phyloP scores from a whole-genome alignment of 2,888 invertebrate genomes.

The Limulus polyphemus region DNA sequence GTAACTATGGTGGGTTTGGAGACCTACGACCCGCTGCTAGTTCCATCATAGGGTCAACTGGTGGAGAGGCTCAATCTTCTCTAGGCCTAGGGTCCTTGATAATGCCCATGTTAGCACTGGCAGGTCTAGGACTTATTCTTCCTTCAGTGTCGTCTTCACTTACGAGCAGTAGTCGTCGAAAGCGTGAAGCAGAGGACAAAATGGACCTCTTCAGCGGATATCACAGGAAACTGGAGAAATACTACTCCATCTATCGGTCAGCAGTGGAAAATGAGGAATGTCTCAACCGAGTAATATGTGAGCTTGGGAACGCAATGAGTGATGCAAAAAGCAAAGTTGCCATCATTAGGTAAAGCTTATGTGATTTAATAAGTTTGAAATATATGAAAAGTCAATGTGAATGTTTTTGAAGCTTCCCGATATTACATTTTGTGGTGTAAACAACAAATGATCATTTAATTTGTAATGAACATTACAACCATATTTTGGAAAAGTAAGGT shows the following conservation, averaged over 20 bases:
- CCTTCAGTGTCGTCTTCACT: conserved; percentile 26
- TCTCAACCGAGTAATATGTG: conserved; percentile 29
- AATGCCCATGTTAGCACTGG: conserved; percentile 28
- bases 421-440: too few relatives aligned
- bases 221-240: conserved; percentile 25
- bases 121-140: conserved; percentile 26
- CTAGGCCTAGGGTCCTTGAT: conserved; percentile 27
- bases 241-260: conserved; percentile 26
- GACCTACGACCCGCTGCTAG: neutral
- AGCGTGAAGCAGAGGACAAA: conserved; percentile 13
- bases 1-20: neutral
- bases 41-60: neutral
- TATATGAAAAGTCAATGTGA: too few relatives aligned
- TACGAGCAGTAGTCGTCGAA: conserved; percentile 20
- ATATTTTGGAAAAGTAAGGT: too few relatives aligned
- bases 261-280: conserved; percentile 29
- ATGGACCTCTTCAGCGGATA: conserved; percentile 22
- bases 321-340: conserved; percentile 28
- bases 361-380: too few relatives aligned
- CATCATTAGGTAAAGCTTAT: conserved; percentile 3
- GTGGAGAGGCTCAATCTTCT: neutral
- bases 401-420: too few relatives aligned
- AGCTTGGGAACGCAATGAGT: conserved; percentile 27
- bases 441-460: too few relatives aligned
- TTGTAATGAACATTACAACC: too few relatives aligned